Conservation (phyloP, 2,113 vertebrate species). For the Antechinus stuartii region DNA sequence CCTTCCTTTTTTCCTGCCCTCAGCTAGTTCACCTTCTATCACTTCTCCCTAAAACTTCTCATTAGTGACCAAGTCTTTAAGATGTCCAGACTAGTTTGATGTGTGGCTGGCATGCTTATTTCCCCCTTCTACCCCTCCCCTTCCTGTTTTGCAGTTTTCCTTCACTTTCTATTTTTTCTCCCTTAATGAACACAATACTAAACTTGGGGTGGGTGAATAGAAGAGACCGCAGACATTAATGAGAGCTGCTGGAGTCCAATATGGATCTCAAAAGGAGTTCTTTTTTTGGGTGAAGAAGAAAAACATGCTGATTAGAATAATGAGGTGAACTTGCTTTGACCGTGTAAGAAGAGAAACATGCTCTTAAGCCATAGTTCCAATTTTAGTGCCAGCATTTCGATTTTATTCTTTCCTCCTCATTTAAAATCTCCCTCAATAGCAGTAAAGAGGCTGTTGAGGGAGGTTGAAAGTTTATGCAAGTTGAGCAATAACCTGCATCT, state of each 20-base stretch:
- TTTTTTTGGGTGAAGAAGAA: constrained; percentile 62
- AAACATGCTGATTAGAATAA: constrained; percentile 74
- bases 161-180: constrained; percentile 54
- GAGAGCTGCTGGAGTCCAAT: constrained; percentile 67
- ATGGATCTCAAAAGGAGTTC: constrained; percentile 58
- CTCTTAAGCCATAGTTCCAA: constrained; percentile 69
- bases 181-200: constrained; percentile 75
- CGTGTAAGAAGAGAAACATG: constrained; percentile 38
- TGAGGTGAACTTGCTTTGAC: constrained; percentile 60
- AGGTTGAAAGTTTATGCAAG: constrained; percentile 60
- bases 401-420: constrained; percentile 50
- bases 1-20: neutral
- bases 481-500: constrained; percentile 38
- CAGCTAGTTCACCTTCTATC: neutral
- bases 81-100: neutral
- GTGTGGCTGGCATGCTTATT: neutral
- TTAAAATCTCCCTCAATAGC: constrained; percentile 66
- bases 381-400: constrained; percentile 54
- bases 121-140: neutral
- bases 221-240: constrained; percentile 69
- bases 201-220: constrained; percentile 68
- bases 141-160: constrained; percentile 47
- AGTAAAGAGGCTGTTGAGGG: constrained; percentile 28
- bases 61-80: neutral
- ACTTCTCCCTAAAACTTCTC: neutral